Percentiles rank a stretch among this genome's conserved stretches.
Evolutionary conservation across 2,888 invertebrate genomes (phyloP).

Genomic region (Melolontha melolontha): DNA sequence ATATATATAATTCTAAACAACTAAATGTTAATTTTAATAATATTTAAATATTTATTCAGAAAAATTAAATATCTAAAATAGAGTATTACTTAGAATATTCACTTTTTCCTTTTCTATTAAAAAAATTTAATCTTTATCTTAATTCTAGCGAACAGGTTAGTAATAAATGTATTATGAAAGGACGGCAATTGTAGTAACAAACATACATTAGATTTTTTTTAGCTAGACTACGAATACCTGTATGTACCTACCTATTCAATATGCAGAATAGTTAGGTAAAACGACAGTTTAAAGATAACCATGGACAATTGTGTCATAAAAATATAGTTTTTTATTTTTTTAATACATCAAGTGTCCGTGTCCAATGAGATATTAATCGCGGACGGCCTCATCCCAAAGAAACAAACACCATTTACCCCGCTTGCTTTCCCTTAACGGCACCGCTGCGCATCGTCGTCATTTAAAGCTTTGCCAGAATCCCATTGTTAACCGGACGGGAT

Average conservation of each 20-base stretch:
- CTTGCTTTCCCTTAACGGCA: conserved; percentile 9
- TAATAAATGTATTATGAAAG: no score
- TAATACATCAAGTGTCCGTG: conserved; percentile 33
- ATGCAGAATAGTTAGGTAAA: background rate
- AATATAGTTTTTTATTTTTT: conserved; percentile 28
- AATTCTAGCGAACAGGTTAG: no score
- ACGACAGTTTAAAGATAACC: conserved; percentile 8
- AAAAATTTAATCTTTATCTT: no score
- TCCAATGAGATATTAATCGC: conserved; percentile 40
- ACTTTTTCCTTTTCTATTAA: no score
- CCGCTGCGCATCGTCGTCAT: background rate
- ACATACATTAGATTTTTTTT: no score
- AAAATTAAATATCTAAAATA: no score
- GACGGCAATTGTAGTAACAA: no score
- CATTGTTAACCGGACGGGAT: conserved; percentile 43
- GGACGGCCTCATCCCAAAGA: conserved; percentile 19
- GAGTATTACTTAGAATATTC: no score
- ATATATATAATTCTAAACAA: no score
- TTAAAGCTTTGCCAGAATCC: conserved; percentile 35
- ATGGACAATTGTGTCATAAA: conserved; percentile 19
- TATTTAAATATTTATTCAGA: no score
- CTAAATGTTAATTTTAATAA: no score
- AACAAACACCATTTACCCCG: conserved; percentile 18
- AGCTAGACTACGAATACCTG: background rate
- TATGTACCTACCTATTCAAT: no score